Evolutionary conservation across 2,797 vertebrate genomes (phyloP).

Genomic region (Anguilla pacifica): DNA sequence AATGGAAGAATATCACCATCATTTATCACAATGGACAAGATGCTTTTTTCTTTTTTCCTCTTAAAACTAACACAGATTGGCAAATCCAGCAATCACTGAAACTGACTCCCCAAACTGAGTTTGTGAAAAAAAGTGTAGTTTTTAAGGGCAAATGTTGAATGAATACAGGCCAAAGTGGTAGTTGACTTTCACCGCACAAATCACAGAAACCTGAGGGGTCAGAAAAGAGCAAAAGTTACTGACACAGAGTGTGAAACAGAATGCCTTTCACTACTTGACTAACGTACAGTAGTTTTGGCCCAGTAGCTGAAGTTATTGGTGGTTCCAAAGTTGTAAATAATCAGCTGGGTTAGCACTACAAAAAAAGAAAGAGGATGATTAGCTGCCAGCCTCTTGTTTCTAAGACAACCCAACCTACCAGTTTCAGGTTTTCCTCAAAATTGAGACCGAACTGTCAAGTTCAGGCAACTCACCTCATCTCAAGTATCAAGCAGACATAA

Average conservation of each 20-base stretch:
- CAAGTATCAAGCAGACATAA: too few species aligned
- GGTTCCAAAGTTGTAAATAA: not conserved
- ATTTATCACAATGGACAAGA: not conserved
- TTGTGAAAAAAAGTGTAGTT: too few species aligned
- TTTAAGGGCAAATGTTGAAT: too few species aligned
- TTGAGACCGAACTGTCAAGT: conserved; percentile 17
- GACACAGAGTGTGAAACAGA: not conserved
- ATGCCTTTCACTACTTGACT: not conserved
- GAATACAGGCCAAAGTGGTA: not conserved
- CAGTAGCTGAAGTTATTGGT: not conserved
- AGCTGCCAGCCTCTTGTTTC: conserved; percentile 5
- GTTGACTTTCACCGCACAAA: not conserved
- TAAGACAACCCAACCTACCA: conserved; percentile 19
- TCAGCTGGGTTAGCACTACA: not conserved
- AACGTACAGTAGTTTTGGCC: not conserved
- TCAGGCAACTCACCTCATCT: conserved; percentile 15
- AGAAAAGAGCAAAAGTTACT: not conserved
- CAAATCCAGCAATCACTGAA: not conserved
- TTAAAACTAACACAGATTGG: too few species aligned
- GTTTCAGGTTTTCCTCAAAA: conserved; percentile 29
- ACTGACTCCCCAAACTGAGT: not conserved
- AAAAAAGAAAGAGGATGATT: conserved; percentile 9
- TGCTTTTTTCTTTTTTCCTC: not conserved
- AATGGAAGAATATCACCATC: not conserved
- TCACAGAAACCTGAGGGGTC: not conserved